A percentile compares a stretch with the other conserved stretches of the same genome.
These are phyloP conservation scores for Takifugu flavidus DNA, from an alignment of 2,113 vertebrate genomes.

Conservation along the genomic window DNA sequence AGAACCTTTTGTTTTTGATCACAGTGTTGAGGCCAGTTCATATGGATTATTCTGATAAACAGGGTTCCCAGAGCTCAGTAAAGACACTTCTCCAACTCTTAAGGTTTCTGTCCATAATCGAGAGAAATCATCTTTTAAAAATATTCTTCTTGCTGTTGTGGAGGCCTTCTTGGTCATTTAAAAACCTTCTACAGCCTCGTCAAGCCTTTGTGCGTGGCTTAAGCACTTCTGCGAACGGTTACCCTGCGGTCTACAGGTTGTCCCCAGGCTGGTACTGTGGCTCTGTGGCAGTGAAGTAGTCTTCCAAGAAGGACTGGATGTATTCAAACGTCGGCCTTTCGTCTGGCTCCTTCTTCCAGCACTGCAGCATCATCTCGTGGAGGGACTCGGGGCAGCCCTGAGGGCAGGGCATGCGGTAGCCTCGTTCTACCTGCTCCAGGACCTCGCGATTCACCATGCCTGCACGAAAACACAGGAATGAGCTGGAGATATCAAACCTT, in stretches of 20 bases:
- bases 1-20: constrained; percentile 37
- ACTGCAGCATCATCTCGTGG: constrained; percentile 94
- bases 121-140: constrained; percentile 24
- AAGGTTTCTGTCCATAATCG: constrained; percentile 30
- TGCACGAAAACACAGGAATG: constrained; percentile 38
- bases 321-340: constrained; percentile 97
- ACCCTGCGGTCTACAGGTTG: constrained; percentile 69
- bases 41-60: constrained; percentile 28
- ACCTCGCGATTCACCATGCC: constrained; percentile 98
- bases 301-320: constrained; percentile 96
- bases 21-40: constrained; percentile 64
- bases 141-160: constrained; percentile 8
- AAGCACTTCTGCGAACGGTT: constrained; percentile 2
- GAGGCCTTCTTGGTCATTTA: constrained; percentile 23
- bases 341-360: constrained; percentile 97
- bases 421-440: constrained; percentile 92
- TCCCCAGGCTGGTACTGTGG: constrained; percentile 78
- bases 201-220: constrained; percentile 3
- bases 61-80: constrained; percentile 35
- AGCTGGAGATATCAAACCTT: too few relatives aligned
- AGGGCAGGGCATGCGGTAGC: constrained; percentile 94
- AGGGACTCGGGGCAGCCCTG: constrained; percentile 95
- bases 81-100: constrained; percentile 19
- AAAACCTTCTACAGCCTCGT: constrained; percentile 22
- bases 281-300: constrained; percentile 85